A percentile compares a stretch with the other conserved stretches of the same genome.
Conservation (phyloP, 2,888 invertebrate genomes). For the Bugula neritina region DNA sequence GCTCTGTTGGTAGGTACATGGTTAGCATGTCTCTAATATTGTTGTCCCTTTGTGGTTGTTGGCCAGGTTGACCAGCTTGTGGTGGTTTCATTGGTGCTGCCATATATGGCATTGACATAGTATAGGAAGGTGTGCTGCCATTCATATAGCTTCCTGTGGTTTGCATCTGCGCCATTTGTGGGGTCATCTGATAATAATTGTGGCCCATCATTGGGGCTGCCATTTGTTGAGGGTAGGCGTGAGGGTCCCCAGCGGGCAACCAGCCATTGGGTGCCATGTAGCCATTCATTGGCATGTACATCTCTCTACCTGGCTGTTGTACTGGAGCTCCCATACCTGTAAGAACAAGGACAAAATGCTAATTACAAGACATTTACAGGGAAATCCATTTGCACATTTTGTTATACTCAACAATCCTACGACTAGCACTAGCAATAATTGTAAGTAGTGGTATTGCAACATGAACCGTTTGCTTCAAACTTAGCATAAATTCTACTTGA, state of each 20-base stretch:
- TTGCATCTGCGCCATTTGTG: slow-evolving; percentile 50
- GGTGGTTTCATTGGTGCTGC: slow-evolving; percentile 36
- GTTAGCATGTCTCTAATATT: slow-evolving; percentile 69
- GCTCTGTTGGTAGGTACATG: slow-evolving; percentile 65
- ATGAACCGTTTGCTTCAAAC: background rate
- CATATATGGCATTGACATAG: slow-evolving; percentile 45
- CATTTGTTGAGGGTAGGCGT: slow-evolving; percentile 63
- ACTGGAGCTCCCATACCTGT: slow-evolving; percentile 39
- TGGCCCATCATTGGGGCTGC: slow-evolving; percentile 56
- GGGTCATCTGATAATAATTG: slow-evolving; percentile 51
- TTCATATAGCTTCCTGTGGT: slow-evolving; percentile 64
- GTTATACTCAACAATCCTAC: too few species aligned
- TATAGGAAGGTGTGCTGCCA: slow-evolving; percentile 60
- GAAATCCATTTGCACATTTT: too few species aligned
- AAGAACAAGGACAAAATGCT: too few species aligned
- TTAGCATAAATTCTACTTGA: slow-evolving; percentile 20
- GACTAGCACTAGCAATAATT: too few species aligned
- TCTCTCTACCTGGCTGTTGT: slow-evolving; percentile 50
- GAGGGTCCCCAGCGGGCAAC: slow-evolving; percentile 63
- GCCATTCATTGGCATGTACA: slow-evolving; percentile 63
- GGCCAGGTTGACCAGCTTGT: slow-evolving; percentile 53
- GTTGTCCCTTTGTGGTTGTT: slow-evolving; percentile 50
- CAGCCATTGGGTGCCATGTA: slow-evolving; percentile 96
- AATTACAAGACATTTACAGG: too few species aligned
- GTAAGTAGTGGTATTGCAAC: too few species aligned